Conservation (phyloP, 2,797 vertebrate genomes). For the Darevskia mixta region DNA sequence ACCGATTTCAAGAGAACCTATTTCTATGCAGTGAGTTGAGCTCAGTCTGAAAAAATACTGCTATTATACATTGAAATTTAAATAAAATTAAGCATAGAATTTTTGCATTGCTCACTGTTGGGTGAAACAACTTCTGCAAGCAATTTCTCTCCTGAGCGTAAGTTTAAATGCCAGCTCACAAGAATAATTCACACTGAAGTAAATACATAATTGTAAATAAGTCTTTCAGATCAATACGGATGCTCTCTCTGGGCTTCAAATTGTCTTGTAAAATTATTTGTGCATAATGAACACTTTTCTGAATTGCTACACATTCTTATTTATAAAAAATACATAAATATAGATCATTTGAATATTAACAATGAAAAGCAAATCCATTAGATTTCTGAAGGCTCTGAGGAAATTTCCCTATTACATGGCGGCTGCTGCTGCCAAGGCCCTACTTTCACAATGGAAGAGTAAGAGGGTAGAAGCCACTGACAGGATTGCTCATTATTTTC, state of each 20-base stretch:
- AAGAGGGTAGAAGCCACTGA: too few species aligned
- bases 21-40: not conserved
- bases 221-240: not conserved
- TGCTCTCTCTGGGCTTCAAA: conserved; percentile 10
- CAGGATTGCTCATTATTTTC: too few species aligned
- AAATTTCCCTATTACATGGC: not conserved
- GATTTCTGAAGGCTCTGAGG: not conserved
- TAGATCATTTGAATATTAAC: conserved; percentile 4
- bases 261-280: conserved; percentile 9
- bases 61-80: not conserved
- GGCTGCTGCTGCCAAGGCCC: too few species aligned
- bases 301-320: not conserved
- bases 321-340: not conserved
- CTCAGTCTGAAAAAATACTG: not conserved
- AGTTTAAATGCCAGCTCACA: conserved; percentile 6
- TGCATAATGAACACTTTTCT: not conserved
- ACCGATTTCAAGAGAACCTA: not conserved
- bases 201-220: conserved; percentile 24
- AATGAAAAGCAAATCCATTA: not conserved
- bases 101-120: not conserved
- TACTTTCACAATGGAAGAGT: too few species aligned
- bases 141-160: not conserved
- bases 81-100: conserved; percentile 1
- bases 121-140: not conserved
- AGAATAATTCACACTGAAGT: not conserved